phyloP scores from a whole-genome alignment of 2,888 invertebrate genomes.

The Octonoba sinensis region DNA sequence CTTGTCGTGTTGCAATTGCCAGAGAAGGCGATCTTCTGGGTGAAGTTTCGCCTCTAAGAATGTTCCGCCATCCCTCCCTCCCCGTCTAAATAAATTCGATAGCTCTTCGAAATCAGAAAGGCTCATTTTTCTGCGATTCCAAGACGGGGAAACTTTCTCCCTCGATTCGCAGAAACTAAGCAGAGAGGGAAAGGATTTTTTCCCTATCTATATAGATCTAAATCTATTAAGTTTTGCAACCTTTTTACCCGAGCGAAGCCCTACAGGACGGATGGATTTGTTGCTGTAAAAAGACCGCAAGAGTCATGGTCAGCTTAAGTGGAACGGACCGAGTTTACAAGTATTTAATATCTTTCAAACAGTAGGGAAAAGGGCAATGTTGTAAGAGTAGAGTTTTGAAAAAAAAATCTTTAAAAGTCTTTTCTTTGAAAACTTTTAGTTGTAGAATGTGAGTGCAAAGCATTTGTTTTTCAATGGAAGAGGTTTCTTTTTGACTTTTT shows the following conservation, averaged over 20 bases:
- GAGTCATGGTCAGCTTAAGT: conserved; percentile 55
- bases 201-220: background rate
- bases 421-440: too few species aligned
- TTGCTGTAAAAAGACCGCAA: conserved; percentile 2
- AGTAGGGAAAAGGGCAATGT: background rate
- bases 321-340: conserved; percentile 16
- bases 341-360: conserved; percentile 39
- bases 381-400: too few species aligned
- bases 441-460: too few species aligned
- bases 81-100: conserved; percentile 53
- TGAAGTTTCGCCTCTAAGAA: background rate
- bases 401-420: too few species aligned
- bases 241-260: background rate
- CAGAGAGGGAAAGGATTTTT: conserved; percentile 8
- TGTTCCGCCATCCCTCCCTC: conserved; percentile 9
- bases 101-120: conserved; percentile 49
- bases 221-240: background rate
- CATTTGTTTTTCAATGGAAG: too few species aligned
- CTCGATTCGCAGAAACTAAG: background rate
- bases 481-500: too few species aligned
- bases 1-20: too few species aligned
- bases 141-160: conserved; percentile 1
- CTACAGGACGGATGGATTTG: too few species aligned
- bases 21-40: background rate
- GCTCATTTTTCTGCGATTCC: conserved; percentile 46